Evolutionary conservation across 2,113 vertebrate genomes (phyloP), one percentile per base, ranked within the genome.

Genomic region (Psilopogon haemacephalus): DNA sequence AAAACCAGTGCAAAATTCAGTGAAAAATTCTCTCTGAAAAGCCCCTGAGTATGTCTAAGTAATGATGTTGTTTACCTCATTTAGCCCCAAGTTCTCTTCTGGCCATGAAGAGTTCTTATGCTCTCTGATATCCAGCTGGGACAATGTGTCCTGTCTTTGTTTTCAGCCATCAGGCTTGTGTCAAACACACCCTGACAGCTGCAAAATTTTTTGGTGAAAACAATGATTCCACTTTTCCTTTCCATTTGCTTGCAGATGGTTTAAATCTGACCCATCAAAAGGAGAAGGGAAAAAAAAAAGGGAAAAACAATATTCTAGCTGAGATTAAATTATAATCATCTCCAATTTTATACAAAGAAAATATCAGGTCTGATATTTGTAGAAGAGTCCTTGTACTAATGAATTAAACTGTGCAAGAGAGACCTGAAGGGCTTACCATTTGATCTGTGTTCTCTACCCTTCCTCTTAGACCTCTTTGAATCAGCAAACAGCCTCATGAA

Each of bases 111-210:
- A 93, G 21, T 60, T 80, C 60, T 37, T 89, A 56, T 2, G 55
- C 58, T 73, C n/a, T 89, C 67, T 88, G 89, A 88, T 90, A 94
- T 94, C 86, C 92, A 95, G 95, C 75, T 15, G 86, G 97, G 95
- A 97, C 89, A 84, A 69, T 35, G 35, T 79, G 74, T 91, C 94
- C 96, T 89, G 87, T 97, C 91, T 94, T 97, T 94, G 89, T 96
- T 97, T 97, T 94, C 76, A 97, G 95, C 94, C 94, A 70, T 96
- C 88, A 95, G 94, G 90, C 90, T 69, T 71, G 75, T 96, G 90
- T 98, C 97, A 97, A 95, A 97, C 95, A 97, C 93, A 97, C 95
- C 96, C 97, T 80, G 92, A 98, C 98, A 98, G 98, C 98, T 98
- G 97, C 97, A 97, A 91, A 95, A 94, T 80, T 95, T 97, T 98